Evolutionary conservation across 2,888 invertebrate genomes (phyloP).

Genomic region (Parapristionchus giblindavisi): DNA sequence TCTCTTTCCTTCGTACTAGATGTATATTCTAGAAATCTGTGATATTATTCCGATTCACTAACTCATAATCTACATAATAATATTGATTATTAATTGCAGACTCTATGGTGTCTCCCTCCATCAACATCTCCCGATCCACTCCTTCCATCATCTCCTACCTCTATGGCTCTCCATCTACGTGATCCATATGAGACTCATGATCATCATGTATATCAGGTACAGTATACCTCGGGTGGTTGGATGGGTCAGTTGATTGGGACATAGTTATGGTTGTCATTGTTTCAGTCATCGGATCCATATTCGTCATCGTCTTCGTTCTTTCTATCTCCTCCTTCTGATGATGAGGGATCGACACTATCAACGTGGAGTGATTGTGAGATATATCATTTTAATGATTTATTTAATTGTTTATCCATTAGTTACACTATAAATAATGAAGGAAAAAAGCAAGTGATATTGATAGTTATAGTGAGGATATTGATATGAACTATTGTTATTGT

Average conservation of each 20-base stretch:
- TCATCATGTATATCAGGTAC: background rate
- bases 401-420: too few relatives aligned
- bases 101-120: conserved; percentile 4
- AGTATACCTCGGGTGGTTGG: too few relatives aligned
- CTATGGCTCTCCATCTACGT: conserved; percentile 30
- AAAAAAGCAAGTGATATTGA: too few relatives aligned
- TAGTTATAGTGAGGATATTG: too few relatives aligned
- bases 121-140: background rate
- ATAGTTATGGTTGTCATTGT: background rate
- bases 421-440: too few relatives aligned
- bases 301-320: conserved; percentile 24
- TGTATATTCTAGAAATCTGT: too few relatives aligned
- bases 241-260: background rate
- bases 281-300: conserved; percentile 22
- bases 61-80: too few relatives aligned
- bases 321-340: conserved; percentile 31
- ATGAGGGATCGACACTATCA: conserved; percentile 3
- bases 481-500: too few relatives aligned
- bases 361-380: background rate
- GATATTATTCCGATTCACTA: too few relatives aligned
- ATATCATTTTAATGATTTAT: too few relatives aligned
- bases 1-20: too few relatives aligned
- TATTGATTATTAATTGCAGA: too few relatives aligned
- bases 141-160: conserved; percentile 8
- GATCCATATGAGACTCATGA: conserved; percentile 25